Conservation (phyloP, 2,888 invertebrate genomes). For the Agrypnus murinus region DNA sequence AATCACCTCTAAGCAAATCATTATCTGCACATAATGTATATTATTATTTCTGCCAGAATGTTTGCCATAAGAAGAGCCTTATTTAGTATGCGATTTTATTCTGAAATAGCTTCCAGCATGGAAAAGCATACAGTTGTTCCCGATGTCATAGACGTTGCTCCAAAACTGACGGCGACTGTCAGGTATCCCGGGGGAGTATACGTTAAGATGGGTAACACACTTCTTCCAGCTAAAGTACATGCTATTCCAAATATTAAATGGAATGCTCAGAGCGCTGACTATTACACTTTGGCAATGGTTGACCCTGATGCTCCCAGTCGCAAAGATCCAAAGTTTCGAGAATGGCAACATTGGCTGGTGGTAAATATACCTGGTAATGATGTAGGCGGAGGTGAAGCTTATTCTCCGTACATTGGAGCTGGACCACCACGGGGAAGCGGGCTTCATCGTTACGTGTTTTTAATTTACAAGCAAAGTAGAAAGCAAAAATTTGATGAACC, state of each 20-base stretch:
- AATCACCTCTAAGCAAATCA: no score
- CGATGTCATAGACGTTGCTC: slow-evolving; percentile 53
- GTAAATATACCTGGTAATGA: slow-evolving; percentile 83
- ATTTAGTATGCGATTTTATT: no score
- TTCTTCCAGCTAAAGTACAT: slow-evolving; percentile 62
- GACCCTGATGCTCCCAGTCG: slow-evolving; percentile 89
- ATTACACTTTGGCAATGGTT: no score
- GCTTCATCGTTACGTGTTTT: slow-evolving; percentile 83
- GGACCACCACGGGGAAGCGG: slow-evolving; percentile 84
- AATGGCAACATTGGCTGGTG: slow-evolving; percentile 87
- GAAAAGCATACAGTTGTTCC: slow-evolving; percentile 53
- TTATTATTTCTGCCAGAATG: no score
- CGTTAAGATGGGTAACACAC: slow-evolving; percentile 58
- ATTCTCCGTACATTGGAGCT: slow-evolving; percentile 79
- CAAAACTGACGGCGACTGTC: slow-evolving; percentile 43
- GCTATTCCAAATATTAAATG: slow-evolving; percentile 62
- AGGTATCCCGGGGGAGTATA: slow-evolving; percentile 40
- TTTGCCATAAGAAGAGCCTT: no score
- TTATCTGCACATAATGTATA: no score
- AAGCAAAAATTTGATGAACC: neutral
- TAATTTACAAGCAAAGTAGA: slow-evolving; percentile 80
- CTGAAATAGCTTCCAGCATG: no score
- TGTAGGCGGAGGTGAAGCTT: slow-evolving; percentile 76
- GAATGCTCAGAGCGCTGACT: no score
- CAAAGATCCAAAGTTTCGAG: slow-evolving; percentile 79